Base-by-base conservation (phyloP, 2,797 vertebrate species). In the Danio kyathit region DNA sequence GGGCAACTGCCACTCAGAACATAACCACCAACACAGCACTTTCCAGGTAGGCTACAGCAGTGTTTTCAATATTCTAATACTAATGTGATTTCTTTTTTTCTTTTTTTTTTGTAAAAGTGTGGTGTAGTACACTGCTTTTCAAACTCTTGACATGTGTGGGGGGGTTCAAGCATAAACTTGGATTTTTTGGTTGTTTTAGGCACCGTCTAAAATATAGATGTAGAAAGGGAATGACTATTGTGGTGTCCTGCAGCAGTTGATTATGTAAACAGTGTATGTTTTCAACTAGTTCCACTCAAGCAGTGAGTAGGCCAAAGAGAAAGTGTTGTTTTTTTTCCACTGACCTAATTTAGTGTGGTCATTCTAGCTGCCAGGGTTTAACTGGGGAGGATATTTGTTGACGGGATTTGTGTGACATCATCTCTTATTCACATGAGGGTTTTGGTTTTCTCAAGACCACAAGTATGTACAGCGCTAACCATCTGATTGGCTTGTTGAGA, bases 1-100 rank as follows among this genome's bases (percentile, higher is more conserved):
- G 19, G 82, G 78, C 61, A 64, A 83, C 60, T 83, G 71, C 82
- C 87, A 74, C 78, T 85, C 82, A 10, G 90, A 91, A 84, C 85
- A 88, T 69, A 89, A 84, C 87, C 87, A 84, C 83, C 56, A 82
- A 84, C 74, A 57, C 83, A 77, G 82, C 89, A 44, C 64, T 6
- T 54, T 75, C 75, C 87, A 80, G 91, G 93, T 94, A 92, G 2
- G 65, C 21, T 49, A n/a, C 40, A 46, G 56, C 29, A 29, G 29
- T 40, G 11, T 43, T 49, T 29, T 74, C 4, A 64, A 21, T 51
- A 19, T 38, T 60, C n/a, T 65, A 52, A 21, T 77, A 38, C 52
- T 69, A n/a, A 59, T 40, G 43, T 43, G 40, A 17, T 71, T 19
- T 16, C 14, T 61, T n/a, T 16, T 14, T 71, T 46, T 16, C 5